Base-by-base conservation (phyloP, 2,797 vertebrate genomes). In the Spea hammondii region DNA sequence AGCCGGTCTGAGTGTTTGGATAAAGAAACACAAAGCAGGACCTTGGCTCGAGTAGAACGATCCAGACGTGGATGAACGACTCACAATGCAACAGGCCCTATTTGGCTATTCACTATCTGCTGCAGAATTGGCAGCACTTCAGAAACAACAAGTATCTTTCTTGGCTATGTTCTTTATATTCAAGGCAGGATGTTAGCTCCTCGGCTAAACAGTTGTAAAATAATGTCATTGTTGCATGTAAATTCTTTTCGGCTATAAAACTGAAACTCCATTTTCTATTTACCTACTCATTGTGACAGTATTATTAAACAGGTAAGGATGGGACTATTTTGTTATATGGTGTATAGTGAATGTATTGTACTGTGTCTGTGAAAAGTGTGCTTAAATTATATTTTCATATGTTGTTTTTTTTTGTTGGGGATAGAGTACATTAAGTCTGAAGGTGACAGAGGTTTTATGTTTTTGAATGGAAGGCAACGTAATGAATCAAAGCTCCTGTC, bases 341-440 rank as follows among this genome's bases (percentile, higher is more conserved):
- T 95, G 94, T 96, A 94, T 94, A 96, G 94, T 96, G 95, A 97
- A 95, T 97, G 95, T 98, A 95, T 94, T 92, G 93, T 96, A 93
- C 88, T 82, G 92, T 96, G 92, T 97, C 91, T 95, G 92, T 96
- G 94, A 92, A 95, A 94, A 92, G 88, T 95, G 94, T 96, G 94
- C 95, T 96, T 96, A 97, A 97, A 98, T 96, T 97, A 96, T 98
- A 97, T 97, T 98, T 99, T 98, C 95, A 85, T 97, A 97, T 94
- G 92, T 97, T 32, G 32, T 32, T 32, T 32, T 32, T 32, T 32
- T 95, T 92, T 93, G 91, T 93, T 92, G 90, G 91, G 88, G 93
- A 95, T 90, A 90, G 90, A 88, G 91, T 93, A 94, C 93, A 91
- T 95, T 94, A 90, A 94, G 92, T 96, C 92, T 88, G 89, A 91